phyloP scores from a whole-genome alignment of 2,113 vertebrate species.

The Zosterops borbonicus region DNA sequence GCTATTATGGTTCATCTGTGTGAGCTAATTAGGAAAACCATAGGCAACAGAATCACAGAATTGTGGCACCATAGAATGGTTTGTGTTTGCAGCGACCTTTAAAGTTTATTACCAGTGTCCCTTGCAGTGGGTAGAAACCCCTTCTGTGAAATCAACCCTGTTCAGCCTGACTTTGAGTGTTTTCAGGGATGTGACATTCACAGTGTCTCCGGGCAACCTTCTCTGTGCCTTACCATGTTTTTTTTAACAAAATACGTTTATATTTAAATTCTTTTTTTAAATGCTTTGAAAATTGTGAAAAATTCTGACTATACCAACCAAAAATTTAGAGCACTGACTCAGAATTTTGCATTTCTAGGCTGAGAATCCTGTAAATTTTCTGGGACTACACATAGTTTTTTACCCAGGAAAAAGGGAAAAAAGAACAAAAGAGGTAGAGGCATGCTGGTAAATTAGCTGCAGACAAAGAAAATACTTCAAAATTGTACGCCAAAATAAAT shows the following conservation, averaged over 20 bases:
- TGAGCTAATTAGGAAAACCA: not conserved
- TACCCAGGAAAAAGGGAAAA: not conserved
- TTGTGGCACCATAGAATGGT: fast-evolving
- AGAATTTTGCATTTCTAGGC: not conserved
- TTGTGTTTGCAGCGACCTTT: not conserved
- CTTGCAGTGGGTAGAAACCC: not conserved
- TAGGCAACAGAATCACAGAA: not conserved
- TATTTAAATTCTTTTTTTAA: not conserved
- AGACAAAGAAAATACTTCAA: not conserved
- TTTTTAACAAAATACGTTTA: not conserved
- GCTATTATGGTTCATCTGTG: not conserved
- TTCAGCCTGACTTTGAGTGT: not conserved
- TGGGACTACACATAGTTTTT: not conserved
- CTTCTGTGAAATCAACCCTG: not conserved
- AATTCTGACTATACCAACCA: fast-evolving
- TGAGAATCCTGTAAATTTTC: not conserved
- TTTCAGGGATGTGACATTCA: not conserved
- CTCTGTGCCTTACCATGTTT: not conserved
- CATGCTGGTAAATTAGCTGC: not conserved
- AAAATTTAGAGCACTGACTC: not conserved
- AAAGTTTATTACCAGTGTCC: not conserved
- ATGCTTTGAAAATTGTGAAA: not conserved
- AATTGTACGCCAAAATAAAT: not conserved
- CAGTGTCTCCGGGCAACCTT: not conserved
- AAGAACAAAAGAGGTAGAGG: not conserved